Evolutionary conservation across 2,797 vertebrate genomes (phyloP).

Genomic region (Cirrhinus mrigala): DNA sequence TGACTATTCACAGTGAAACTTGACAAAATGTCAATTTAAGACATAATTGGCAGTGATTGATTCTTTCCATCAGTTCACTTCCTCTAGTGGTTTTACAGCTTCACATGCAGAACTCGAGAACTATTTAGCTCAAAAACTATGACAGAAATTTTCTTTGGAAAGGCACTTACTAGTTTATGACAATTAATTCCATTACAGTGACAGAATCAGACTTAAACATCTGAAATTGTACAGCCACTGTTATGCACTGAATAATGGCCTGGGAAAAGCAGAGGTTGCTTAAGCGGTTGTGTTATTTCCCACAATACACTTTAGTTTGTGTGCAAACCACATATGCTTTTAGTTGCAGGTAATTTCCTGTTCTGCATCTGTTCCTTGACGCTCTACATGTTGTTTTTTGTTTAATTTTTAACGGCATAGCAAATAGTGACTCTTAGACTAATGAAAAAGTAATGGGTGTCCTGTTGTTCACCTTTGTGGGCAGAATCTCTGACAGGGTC

Average conservation of each 20-base stretch:
- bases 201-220: background rate
- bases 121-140: background rate
- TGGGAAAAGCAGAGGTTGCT: background rate
- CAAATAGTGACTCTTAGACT: background rate
- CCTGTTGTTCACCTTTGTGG: background rate
- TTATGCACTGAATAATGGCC: background rate
- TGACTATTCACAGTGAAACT: background rate
- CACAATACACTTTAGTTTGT: background rate
- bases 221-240: background rate
- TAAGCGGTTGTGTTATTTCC: background rate
- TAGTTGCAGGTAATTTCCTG: conserved; percentile 1
- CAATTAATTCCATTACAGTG: conserved; percentile 5
- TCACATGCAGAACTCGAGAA: background rate
- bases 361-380: background rate
- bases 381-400: conserved; percentile 5
- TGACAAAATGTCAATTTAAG: background rate
- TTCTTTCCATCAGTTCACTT: background rate
- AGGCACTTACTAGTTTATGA: background rate
- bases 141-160: background rate
- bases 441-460: background rate
- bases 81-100: background rate
- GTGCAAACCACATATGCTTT: conserved; percentile 3
- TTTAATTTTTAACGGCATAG: background rate
- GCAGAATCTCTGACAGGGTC: background rate
- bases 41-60: background rate